These are phyloP conservation scores for Drosophila anceps DNA, from an alignment of 2,888 invertebrate genomes.

Conservation along the genomic window DNA sequence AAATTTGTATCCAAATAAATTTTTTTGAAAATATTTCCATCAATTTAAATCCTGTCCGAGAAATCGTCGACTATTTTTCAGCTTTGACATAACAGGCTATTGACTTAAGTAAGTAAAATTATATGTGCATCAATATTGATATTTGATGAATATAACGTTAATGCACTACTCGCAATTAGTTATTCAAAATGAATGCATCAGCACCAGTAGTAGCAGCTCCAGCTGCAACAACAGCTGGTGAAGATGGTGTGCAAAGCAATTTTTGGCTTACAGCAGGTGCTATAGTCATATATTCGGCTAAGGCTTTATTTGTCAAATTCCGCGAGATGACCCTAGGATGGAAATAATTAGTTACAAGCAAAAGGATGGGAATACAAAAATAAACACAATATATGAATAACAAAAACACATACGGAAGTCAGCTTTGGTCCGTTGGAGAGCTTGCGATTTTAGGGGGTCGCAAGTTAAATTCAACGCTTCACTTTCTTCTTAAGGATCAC, in stretches of 20 bases:
- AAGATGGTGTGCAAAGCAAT: conserved; percentile 3
- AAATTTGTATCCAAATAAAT: not conserved
- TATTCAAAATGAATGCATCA: too few species aligned
- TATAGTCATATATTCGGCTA: conserved; percentile 39
- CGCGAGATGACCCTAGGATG: not conserved
- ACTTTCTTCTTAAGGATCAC: not conserved
- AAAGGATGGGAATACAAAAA: conserved; percentile 1
- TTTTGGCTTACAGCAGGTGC: conserved; percentile 48
- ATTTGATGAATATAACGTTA: not conserved
- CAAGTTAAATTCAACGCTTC: conserved; percentile 34
- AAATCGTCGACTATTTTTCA: not conserved
- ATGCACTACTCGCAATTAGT: not conserved
- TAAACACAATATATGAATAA: not conserved
- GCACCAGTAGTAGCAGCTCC: too few species aligned
- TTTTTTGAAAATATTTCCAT: not conserved
- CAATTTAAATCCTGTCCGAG: not conserved
- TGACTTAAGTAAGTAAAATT: not conserved
- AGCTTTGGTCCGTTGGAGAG: conserved; percentile 18
- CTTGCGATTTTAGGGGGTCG: conserved; percentile 57
- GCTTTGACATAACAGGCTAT: not conserved
- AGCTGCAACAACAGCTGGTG: conserved; percentile 41
- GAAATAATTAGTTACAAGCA: not conserved
- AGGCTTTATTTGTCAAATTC: conserved; percentile 43
- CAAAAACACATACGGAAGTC: conserved; percentile 23
- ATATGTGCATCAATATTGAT: too few species aligned